Base-by-base conservation (phyloP, 2,888 invertebrate genomes). In the Darwinula stevensoni region DNA sequence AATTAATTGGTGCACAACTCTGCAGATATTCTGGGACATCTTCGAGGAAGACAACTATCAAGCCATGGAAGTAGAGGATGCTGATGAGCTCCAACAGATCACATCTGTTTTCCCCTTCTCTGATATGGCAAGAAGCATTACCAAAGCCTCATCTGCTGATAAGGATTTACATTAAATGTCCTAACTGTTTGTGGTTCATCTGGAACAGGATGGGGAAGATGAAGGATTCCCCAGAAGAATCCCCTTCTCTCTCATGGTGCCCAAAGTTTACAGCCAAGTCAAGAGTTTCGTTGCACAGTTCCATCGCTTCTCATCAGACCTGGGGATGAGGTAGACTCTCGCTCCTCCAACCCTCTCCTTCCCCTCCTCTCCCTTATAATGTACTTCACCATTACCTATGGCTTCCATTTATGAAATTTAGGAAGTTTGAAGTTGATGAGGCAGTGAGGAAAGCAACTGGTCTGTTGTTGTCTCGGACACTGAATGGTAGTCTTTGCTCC, bases 211-310 rank as follows among this genome's bases (percentile, higher is more conserved):
- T n/a, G n/a, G n/a, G n/a, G n/a, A n/a, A n/a, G n/a, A n/a, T n/a
- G n/a, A n/a, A n/a, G n/a, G n/a, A n/a, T n/a, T n/a, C n/a, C 22
- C 22, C 6, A 55, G 67, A 51, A 57, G 64, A 44, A 84, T 97
- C 51, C 86, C 91, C 1, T 97, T 97, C 53, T 94, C 91, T 1
- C 62, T 67, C 16, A 80, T 88, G 66, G 97, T 97, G 9, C 94
- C 94, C 0, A 76, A 74, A 41, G 76, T 97, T 5, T 97, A 86
- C 52, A 72, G 74, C 34, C 84, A 94, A 57, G 86, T 94, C 18
- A 91, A 91, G 51, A 80, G 86, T 52, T 97, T 88, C 49, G 84
- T 94, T 47, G 74, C 76, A 51, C 88, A 86, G 3, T 94, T 91
- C 54, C 61, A 88, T 40, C 86, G 88, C 53, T 97, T 94, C 53